phyloP scores from a whole-genome alignment of 2,888 invertebrate species.

The Sarcophaga caerulescens region DNA sequence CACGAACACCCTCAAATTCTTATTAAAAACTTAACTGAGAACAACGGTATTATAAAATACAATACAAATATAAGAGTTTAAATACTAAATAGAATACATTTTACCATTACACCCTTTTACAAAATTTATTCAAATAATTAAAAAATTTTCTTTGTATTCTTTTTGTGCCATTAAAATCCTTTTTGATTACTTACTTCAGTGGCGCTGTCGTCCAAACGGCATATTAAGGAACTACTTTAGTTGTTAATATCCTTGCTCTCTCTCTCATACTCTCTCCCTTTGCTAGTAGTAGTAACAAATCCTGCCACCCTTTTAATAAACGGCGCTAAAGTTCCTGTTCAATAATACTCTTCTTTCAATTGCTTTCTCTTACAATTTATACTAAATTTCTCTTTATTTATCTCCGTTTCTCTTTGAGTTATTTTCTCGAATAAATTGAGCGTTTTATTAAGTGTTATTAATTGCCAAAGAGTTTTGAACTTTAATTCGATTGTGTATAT shows the following conservation, averaged over 20 bases:
- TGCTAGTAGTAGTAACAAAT: conserved; percentile 13
- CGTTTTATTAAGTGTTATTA: too few relatives aligned
- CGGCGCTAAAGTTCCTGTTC: conserved; percentile 14
- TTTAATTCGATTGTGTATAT: too few relatives aligned
- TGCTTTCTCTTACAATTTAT: neutral
- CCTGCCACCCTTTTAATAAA: conserved; percentile 3
- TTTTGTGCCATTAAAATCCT: neutral
- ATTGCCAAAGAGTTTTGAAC: too few relatives aligned
- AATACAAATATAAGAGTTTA: conserved; percentile 7
- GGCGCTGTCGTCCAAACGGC: conserved; percentile 35
- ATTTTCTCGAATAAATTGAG: too few relatives aligned
- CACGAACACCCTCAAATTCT: conserved; percentile 10
- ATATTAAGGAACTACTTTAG: neutral
- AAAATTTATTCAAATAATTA: neutral
- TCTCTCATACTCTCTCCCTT: neutral
- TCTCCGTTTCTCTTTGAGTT: too few relatives aligned
- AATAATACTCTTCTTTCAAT: neutral
- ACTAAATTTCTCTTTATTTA: neutral
- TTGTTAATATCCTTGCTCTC: conserved; percentile 23
- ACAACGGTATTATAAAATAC: neutral
- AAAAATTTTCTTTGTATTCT: neutral
- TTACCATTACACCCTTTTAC: neutral
- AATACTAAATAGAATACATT: neutral
- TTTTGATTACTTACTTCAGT: neutral
- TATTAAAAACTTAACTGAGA: neutral